Percentiles rank a stretch among this genome's conserved stretches.
phyloP scores from a whole-genome alignment of 2,888 invertebrate species.

The Augochlorella aurata region DNA sequence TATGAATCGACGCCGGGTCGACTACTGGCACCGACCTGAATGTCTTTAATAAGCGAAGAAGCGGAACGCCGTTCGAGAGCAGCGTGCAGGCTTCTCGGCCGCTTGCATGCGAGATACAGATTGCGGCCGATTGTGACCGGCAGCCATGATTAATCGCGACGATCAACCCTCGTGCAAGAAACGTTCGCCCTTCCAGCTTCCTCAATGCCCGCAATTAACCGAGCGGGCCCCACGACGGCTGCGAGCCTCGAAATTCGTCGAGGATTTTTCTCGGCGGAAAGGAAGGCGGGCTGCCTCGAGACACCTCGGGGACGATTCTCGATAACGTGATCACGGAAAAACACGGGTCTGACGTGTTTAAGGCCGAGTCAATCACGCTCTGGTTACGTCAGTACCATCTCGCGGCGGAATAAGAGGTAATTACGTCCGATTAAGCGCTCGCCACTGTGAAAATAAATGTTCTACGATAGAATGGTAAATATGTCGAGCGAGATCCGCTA shows the following conservation, averaged over 20 bases:
- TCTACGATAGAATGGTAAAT: slow-evolving; percentile 42
- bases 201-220: slow-evolving; percentile 66
- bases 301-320: neutral
- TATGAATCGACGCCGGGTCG: slow-evolving; percentile 65
- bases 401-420: slow-evolving; percentile 52
- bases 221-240: neutral
- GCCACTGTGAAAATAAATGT: slow-evolving; percentile 54
- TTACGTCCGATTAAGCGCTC: slow-evolving; percentile 53
- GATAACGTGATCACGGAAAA: slow-evolving; percentile 43
- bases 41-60: slow-evolving; percentile 68
- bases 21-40: slow-evolving; percentile 64
- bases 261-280: neutral
- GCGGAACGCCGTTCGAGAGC: slow-evolving; percentile 40
- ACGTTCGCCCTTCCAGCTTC: slow-evolving; percentile 51
- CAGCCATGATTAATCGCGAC: slow-evolving; percentile 72
- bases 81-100: slow-evolving; percentile 3
- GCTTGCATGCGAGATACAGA: slow-evolving; percentile 63
- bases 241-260: slow-evolving; percentile 6
- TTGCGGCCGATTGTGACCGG: slow-evolving; percentile 70
- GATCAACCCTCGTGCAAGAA: slow-evolving; percentile 58
- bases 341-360: slow-evolving; percentile 46
- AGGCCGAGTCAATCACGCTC: slow-evolving; percentile 67
- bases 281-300: neutral
- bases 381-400: slow-evolving; percentile 62
- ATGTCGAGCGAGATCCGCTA: slow-evolving; percentile 28